Base-by-base conservation (phyloP, 2,113 vertebrate species). In the Eulemur macaco region DNA sequence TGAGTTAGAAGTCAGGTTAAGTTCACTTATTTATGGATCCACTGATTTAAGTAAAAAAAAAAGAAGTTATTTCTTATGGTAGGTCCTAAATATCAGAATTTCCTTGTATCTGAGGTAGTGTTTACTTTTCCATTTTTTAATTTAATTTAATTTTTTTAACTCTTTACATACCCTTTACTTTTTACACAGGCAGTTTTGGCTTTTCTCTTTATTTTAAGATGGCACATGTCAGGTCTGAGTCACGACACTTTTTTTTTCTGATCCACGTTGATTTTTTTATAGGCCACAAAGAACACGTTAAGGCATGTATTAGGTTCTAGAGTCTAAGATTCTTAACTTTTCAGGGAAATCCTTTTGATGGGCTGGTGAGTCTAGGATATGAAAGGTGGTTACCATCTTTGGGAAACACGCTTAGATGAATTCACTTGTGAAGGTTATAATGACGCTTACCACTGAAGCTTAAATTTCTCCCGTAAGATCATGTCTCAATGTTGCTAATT, bases 1-100 rank as follows among this genome's bases (percentile, higher is more conserved):
- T 91, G 73, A 94, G 80, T 74, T 89, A 86, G 83, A 93, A 93
- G 92, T 95, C 81, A 96, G 76, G 83, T 92, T 94, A 96, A 96
- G 71, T 95, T 84, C 80, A 86, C 93, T 92, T 96, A 95, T 93
- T 85, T 95, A 84, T 92, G 68, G 86, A 85, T 89, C 54, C 54
- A 82, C 21, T 80, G 69, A 95, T 66, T 89, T 96, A 54, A 83
- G 54, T 1, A 18, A n/a, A 54, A 42, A 52, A 42, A 34, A 37
- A 54, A 78, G 39, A 56, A 21, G 2, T 31, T 81, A 71, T 73
- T 89, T 95, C 80, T 95, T 90, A 90, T 84, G n/a, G 71, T 45
- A 89, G 83, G 78, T 85, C 47, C 89, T 63, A 96, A 71, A 68
- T 86, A 86, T 69, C 42, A 54, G 17, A 74, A 89, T 93, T 60